phyloP scores from a whole-genome alignment of 2,888 invertebrate genomes.

The Leptopilina myrica region DNA sequence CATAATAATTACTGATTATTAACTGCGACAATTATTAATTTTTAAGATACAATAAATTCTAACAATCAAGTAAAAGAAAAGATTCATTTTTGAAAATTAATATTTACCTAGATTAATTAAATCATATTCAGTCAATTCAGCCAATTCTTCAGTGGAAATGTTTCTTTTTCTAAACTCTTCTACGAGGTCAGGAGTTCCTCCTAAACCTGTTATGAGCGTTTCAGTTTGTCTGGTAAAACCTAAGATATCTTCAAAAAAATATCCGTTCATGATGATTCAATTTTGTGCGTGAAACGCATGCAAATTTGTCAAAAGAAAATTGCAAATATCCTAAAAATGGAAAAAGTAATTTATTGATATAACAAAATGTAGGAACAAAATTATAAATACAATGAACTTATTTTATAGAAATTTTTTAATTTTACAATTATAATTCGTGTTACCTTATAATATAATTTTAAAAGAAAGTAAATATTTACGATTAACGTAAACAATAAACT shows the following conservation, averaged over 20 bases:
- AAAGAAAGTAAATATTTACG: too few species aligned
- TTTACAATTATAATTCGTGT: too few species aligned
- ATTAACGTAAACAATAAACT: too few species aligned
- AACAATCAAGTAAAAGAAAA: background rate
- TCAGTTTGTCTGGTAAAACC: slow-evolving; percentile 51
- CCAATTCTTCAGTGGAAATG: slow-evolving; percentile 50
- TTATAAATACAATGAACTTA: too few species aligned
- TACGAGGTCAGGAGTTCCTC: slow-evolving; percentile 40
- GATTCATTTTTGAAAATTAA: background rate
- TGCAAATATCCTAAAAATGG: too few species aligned
- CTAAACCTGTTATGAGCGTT: slow-evolving; percentile 47
- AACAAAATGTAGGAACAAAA: too few species aligned
- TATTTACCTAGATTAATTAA: slow-evolving; percentile 48
- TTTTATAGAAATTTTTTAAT: too few species aligned
- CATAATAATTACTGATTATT: too few species aligned
- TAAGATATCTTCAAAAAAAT: slow-evolving; percentile 47
- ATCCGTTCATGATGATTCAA: background rate
- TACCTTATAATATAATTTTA: too few species aligned
- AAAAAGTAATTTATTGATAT: too few species aligned
- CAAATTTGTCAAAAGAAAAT: too few species aligned
- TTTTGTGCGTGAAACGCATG: background rate
- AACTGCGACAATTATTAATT: background rate
- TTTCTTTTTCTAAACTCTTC: slow-evolving; percentile 45
- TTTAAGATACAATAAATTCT: background rate
- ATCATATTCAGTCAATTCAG: slow-evolving; percentile 48